phyloP scores from a whole-genome alignment of 2,888 invertebrate species.

The Nymphalis c-album region DNA sequence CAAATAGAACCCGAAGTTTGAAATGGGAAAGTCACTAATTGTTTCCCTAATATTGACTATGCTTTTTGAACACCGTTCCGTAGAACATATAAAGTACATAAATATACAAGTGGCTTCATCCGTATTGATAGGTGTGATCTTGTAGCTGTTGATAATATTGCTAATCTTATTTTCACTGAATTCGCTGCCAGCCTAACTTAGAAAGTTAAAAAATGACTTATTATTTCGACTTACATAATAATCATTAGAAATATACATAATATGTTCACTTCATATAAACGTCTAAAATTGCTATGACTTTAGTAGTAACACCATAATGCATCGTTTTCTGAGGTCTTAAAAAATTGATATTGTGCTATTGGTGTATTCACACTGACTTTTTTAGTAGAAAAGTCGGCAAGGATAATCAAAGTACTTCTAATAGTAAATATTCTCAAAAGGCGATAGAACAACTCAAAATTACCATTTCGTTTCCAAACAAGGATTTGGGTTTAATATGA shows the following conservation, averaged over 20 bases:
- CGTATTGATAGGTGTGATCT: no score
- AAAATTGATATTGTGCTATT: no score
- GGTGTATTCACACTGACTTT: background rate
- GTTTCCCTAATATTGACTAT: constrained; percentile 44
- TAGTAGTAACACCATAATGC: background rate
- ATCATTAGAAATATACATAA: background rate
- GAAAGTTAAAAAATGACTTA: background rate
- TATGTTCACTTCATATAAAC: no score
- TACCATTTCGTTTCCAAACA: constrained; percentile 12
- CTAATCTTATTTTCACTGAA: background rate
- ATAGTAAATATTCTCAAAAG: background rate
- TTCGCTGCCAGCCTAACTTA: background rate
- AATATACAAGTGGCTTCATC: no score
- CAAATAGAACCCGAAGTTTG: constrained; percentile 35
- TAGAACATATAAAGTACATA: background rate
- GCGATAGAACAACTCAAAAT: constrained; percentile 8
- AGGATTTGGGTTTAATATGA: constrained; percentile 22
- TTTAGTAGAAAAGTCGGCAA: background rate
- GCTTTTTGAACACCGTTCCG: constrained; percentile 28
- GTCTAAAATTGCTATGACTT: no score
- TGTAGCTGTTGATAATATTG: no score
- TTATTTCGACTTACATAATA: background rate
- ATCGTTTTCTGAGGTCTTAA: background rate
- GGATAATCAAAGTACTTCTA: background rate
- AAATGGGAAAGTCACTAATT: constrained; percentile 42